These are phyloP conservation scores for Tribolium madens DNA, from an alignment of 1,140 invertebrate species.

Conservation along the genomic window DNA sequence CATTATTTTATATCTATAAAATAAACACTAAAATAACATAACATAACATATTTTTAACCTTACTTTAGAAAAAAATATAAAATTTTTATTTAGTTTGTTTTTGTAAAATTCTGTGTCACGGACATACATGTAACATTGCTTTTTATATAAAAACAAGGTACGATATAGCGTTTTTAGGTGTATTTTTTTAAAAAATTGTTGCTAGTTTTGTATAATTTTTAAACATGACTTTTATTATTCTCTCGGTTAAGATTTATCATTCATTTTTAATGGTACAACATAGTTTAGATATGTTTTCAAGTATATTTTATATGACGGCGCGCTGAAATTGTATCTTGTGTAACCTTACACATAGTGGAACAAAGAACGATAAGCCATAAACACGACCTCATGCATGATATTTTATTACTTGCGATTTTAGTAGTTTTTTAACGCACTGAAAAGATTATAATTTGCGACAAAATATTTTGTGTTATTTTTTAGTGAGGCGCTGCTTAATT, in stretches of 20 bases:
- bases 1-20: no score
- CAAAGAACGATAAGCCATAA: constrained; percentile 16
- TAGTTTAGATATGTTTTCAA: constrained; percentile 6
- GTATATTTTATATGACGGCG: constrained; percentile 5
- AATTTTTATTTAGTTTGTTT: no score
- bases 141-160: no score
- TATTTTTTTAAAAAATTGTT: not conserved
- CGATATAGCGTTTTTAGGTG: not conserved
- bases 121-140: no score
- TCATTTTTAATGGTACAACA: not conserved
- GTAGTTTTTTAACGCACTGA: not conserved
- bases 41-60: no score
- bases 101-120: no score
- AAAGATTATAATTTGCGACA: not conserved
- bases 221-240: not conserved
- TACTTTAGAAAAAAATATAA: no score
- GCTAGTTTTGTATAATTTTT: not conserved
- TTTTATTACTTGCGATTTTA: not conserved
- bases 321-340: constrained; percentile 10
- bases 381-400: not conserved
- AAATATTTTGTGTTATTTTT: not conserved
- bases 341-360: not conserved
- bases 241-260: not conserved
- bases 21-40: no score
- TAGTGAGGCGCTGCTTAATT: not conserved